These are phyloP conservation scores for Trachythela sp. DNA, from an alignment of 64 coral and sea anemone species.

Conservation along the genomic window DNA sequence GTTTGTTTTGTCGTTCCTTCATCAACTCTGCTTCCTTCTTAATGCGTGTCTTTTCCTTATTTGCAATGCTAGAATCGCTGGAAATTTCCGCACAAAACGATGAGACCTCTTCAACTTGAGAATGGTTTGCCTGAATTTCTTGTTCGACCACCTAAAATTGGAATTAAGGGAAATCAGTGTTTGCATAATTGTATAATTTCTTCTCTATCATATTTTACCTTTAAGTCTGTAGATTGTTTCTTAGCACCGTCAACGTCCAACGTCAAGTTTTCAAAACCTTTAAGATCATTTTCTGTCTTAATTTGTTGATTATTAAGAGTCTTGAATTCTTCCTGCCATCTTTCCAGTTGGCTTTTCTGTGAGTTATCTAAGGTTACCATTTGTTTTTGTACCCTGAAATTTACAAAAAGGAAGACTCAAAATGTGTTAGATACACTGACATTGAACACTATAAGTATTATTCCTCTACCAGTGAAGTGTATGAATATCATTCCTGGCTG, in stretches of 20 bases:
- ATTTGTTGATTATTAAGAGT: background rate
- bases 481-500: no score
- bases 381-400: constrained; percentile 1
- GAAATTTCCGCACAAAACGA: constrained; percentile 13
- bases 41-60: background rate
- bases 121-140: background rate
- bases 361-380: background rate
- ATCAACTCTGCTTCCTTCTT: background rate
- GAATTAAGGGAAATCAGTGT: no score
- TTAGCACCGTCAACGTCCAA: constrained; percentile 15
- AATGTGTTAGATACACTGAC: no score
- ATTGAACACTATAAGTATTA: no score
- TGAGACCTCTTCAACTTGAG: background rate
- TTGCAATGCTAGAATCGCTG: background rate
- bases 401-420: background rate
- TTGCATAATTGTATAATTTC: no score
- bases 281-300: background rate
- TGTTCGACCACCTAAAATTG: background rate
- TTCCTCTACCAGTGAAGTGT: no score
- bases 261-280: background rate
- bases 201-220: background rate
- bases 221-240: background rate
- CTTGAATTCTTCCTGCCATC: background rate
- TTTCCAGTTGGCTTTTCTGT: background rate
- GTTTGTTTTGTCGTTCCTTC: background rate